phyloP scores from a whole-genome alignment of 2,797 vertebrate species.

The Rhincodon typus region DNA sequence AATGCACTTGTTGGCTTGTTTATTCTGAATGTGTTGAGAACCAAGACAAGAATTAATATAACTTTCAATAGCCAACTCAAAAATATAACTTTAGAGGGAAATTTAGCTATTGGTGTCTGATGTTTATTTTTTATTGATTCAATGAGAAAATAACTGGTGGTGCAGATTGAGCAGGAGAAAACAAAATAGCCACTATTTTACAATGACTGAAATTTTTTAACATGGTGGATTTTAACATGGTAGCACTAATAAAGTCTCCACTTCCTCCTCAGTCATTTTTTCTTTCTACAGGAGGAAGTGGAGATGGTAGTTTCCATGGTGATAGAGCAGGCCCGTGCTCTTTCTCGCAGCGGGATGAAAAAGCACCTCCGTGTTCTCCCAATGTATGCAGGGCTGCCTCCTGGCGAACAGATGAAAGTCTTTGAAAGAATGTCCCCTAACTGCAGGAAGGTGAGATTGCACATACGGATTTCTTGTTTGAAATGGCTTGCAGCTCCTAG shows the following conservation, averaged over 20 bases:
- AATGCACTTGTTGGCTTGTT: background rate
- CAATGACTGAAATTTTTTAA: background rate
- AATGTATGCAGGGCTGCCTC: slow-evolving; percentile 92
- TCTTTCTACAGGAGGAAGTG: slow-evolving; percentile 77
- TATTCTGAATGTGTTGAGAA: background rate
- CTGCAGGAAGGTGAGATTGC: slow-evolving; percentile 78
- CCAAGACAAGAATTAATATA: background rate
- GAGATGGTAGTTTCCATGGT: slow-evolving; percentile 87
- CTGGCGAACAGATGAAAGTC: slow-evolving; percentile 88
- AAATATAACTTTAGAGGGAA: background rate
- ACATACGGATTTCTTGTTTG: background rate
- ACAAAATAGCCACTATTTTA: background rate
- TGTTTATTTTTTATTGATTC: background rate
- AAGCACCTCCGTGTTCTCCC: slow-evolving; percentile 86
- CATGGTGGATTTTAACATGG: background rate
- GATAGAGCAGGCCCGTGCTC: slow-evolving; percentile 82
- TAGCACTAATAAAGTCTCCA: background rate
- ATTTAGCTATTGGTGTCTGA: background rate
- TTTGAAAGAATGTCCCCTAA: slow-evolving; percentile 79
- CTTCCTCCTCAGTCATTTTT: background rate
- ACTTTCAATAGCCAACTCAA: background rate
- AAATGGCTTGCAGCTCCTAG: background rate
- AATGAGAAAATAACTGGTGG: background rate
- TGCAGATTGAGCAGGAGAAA: background rate
- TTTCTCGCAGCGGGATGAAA: slow-evolving; percentile 86